Conservation (phyloP, 1,140 invertebrate species). For the Drosophila aff. region DNA sequence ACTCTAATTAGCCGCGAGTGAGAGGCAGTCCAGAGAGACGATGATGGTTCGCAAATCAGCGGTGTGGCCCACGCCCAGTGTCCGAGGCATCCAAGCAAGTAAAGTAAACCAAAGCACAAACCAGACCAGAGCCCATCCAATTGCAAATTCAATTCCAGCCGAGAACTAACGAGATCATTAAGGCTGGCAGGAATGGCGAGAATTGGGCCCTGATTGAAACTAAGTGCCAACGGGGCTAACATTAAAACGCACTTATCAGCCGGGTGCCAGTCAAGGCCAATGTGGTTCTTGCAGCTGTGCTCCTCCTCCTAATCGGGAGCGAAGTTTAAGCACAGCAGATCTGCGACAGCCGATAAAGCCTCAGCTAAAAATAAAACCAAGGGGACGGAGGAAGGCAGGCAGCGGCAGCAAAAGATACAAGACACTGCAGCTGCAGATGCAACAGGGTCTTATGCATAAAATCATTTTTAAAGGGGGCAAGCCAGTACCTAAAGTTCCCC, state of each 20-base stretch:
- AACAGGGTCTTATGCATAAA: not conserved
- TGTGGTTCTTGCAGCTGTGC: conserved; percentile 26
- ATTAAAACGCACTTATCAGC: conserved; percentile 81
- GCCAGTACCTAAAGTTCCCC: not conserved
- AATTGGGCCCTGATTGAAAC: conserved; percentile 66
- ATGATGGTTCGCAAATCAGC: conserved; percentile 63
- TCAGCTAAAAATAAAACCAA: conserved; percentile 57
- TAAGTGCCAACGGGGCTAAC: conserved; percentile 51
- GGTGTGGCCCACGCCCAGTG: conserved; percentile 5
- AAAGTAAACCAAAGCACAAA: not conserved
- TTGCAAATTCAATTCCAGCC: conserved; percentile 24
- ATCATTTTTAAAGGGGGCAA: not conserved
- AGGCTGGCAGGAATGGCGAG: conserved; percentile 47
- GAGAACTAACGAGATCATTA: conserved; percentile 69
- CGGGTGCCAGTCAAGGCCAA: conserved; percentile 35
- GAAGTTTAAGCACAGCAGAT: conserved; percentile 46
- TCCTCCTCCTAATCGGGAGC: conserved; percentile 55
- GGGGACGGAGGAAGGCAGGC: conserved; percentile 1
- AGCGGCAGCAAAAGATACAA: conserved; percentile 15
- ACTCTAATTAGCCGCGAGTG: conserved; percentile 50
- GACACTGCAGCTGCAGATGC: conserved; percentile 25
- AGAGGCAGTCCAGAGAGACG: conserved; percentile 5
- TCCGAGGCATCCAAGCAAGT: not conserved
- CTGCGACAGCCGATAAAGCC: conserved; percentile 35
- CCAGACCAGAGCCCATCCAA: conserved; percentile 16